These are phyloP conservation scores for Xenops minutus DNA, from an alignment of 2,797 vertebrate genomes.

Conservation along the genomic window DNA sequence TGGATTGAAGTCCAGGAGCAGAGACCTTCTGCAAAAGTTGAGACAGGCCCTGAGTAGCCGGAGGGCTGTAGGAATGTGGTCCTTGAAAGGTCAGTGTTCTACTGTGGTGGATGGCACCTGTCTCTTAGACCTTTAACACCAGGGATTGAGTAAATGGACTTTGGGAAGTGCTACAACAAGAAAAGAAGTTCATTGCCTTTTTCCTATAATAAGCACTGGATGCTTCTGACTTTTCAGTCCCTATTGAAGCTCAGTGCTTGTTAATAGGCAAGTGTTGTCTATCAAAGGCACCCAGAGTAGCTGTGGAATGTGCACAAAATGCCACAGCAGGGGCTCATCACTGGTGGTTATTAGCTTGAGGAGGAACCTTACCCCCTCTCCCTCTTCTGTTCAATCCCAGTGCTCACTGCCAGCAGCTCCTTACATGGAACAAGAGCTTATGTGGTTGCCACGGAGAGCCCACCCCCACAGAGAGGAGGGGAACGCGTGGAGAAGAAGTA, in stretches of 20 bases:
- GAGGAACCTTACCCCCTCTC: neutral
- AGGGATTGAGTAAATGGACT: neutral
- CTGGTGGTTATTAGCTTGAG: neutral
- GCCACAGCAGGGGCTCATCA: neutral
- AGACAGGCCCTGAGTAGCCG: neutral
- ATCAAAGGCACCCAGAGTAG: neutral
- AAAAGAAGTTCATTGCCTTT: neutral
- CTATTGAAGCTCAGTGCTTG: neutral
- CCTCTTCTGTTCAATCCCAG: neutral
- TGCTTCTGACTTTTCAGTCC: neutral
- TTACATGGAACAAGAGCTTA: neutral
- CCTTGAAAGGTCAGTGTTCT: neutral
- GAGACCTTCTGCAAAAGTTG: neutral
- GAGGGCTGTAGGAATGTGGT: neutral
- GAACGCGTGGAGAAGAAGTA: slow-evolving; percentile 37
- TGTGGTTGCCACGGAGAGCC: slow-evolving; percentile 3
- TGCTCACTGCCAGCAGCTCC: neutral
- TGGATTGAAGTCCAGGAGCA: neutral
- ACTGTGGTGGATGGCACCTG: neutral
- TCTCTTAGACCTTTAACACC: neutral
- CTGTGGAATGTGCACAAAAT: neutral
- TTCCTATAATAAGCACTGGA: neutral
- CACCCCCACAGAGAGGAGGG: neutral
- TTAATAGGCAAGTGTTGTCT: neutral
- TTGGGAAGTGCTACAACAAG: neutral